Base-by-base conservation (phyloP, 1,140 invertebrate genomes). In the Aphidius gifuensis region DNA sequence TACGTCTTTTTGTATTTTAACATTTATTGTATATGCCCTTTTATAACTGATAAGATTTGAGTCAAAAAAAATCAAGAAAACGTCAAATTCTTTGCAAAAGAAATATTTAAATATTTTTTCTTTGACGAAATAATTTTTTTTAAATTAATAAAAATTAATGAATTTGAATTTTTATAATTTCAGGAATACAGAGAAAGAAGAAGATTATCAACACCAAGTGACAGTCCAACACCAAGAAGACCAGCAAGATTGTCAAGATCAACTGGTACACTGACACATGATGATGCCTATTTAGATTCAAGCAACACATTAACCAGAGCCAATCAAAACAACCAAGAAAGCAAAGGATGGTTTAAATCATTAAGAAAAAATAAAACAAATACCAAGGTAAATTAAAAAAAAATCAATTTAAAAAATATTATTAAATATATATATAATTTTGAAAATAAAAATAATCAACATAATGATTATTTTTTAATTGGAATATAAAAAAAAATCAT, bases 151-250 rank as follows among this genome's bases (percentile, higher is more conserved):
- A 16, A 16, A 16, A 16, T 16, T 16, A 16, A 16, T 16, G 1
- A 16, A 16, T 16, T 16, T 1, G 1, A 16, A 16, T 16, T 16
- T 16, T 16, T 16, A 32, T 32, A 32, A 39, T 76, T 79, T 2
- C 79, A 87, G 86, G 84, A 84, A 55, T 87, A 86, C 67, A 83
- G 84, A 66, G 86, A 86, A 73, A 83, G 88, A 66, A 83, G 88
- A 65, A 83, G 89, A 57, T 76, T 90, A 63, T 88, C 88, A 54
- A 90, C 88, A 9, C 88, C 89, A 40, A 88, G 86, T 74, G 86
- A 87, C 65, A 88, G 88, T 69, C 88, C 88, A 4, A 85, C 82
- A 56, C 84, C 83, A 6, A 80, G 82, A 44, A 71, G 76, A 65
- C 72, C 75, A 9, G 63, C 75, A n/a, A 74, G 77, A 60, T 60